These are phyloP conservation scores for Cacatua alba DNA, from an alignment of 2,113 vertebrate species.

Conservation along the genomic window DNA sequence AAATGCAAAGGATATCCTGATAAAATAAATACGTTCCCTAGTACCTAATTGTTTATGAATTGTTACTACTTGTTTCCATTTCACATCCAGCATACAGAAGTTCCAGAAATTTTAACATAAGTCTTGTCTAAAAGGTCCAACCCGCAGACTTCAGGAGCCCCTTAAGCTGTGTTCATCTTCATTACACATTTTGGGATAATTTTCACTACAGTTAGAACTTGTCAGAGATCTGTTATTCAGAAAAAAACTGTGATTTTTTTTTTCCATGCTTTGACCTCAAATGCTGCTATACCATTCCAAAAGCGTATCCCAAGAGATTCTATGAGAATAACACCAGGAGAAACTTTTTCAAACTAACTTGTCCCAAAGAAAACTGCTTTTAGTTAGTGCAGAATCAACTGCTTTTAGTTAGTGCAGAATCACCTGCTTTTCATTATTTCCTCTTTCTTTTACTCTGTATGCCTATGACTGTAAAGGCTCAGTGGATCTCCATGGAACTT, in stretches of 20 bases:
- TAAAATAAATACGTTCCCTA: not conserved
- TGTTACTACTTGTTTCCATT: not conserved
- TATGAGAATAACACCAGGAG: not conserved
- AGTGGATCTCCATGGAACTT: constrained; percentile 21
- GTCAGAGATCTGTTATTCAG: not conserved
- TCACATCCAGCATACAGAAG: not conserved
- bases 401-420: not conserved
- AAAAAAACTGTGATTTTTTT: not conserved
- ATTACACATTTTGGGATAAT: not conserved
- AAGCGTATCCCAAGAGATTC: not conserved
- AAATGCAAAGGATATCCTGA: not conserved
- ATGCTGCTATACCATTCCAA: not conserved
- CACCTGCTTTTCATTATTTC: constrained; percentile 36
- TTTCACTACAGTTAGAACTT: not conserved
- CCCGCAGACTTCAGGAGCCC: not conserved
- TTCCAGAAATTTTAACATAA: not conserved
- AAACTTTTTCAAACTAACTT: not conserved
- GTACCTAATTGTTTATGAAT: not conserved
- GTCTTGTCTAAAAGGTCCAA: not conserved
- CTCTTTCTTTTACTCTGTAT: not conserved
- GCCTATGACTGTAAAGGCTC: not conserved
- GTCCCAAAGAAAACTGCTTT: not conserved
- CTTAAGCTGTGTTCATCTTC: not conserved
- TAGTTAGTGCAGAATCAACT: not conserved
- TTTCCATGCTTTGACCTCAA: not conserved